phyloP scores from a whole-genome alignment of 2,888 invertebrate species.

The Orgyia antiqua region DNA sequence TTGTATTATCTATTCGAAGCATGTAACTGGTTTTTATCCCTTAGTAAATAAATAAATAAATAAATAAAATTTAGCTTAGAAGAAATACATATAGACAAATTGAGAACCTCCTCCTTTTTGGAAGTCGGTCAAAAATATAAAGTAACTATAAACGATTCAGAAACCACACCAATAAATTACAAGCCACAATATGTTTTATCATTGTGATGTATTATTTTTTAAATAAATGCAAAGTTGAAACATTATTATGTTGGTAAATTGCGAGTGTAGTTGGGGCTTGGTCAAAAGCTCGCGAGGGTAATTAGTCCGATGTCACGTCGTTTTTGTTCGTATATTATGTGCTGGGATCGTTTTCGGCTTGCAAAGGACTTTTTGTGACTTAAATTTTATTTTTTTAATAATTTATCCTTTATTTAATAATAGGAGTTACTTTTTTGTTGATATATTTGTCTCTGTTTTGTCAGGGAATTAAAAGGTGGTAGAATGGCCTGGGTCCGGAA shows the following conservation, averaged over 20 bases:
- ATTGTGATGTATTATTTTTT: slow-evolving; percentile 24
- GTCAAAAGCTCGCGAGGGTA: slow-evolving; percentile 11
- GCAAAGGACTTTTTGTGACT: slow-evolving; percentile 10
- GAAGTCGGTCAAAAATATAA: too few relatives aligned
- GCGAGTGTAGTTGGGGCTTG: slow-evolving; percentile 12
- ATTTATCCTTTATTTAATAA: neutral
- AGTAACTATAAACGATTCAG: too few relatives aligned
- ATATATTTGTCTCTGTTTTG: neutral
- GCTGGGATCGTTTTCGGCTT: slow-evolving; percentile 14
- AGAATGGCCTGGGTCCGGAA: too few relatives aligned
- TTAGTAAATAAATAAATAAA: too few relatives aligned
- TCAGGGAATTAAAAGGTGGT: too few relatives aligned
- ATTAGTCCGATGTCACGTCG: slow-evolving; percentile 18
- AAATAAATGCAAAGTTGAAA: slow-evolving; percentile 17
- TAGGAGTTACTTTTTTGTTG: neutral
- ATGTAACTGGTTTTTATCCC: too few relatives aligned
- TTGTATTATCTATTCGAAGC: too few relatives aligned
- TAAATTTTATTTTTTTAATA: slow-evolving; percentile 8
- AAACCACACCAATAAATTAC: neutral
- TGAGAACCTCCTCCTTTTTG: too few relatives aligned
- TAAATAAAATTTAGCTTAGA: too few relatives aligned
- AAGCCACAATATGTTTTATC: slow-evolving; percentile 3
- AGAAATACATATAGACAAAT: too few relatives aligned
- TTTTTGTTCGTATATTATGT: slow-evolving; percentile 19
- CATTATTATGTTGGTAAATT: slow-evolving; percentile 20